A percentile compares a stretch with the other conserved stretches of the same genome.
phyloP scores from a whole-genome alignment of 2,888 invertebrate species.

The Merodon equestris region DNA sequence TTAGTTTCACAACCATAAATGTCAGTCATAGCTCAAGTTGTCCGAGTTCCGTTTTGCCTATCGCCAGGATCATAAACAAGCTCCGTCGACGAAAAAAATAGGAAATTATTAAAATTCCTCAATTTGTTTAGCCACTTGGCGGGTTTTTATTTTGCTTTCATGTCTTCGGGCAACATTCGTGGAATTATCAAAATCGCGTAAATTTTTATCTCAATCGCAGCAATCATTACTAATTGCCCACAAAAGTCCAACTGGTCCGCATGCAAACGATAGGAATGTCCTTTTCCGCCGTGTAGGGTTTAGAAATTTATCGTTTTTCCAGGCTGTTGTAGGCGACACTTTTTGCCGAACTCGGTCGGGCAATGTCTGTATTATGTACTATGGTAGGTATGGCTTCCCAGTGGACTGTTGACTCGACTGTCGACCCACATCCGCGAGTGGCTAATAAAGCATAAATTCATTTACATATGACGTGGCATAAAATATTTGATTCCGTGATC shows the following conservation, averaged over 20 bases:
- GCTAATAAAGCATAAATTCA: constrained; percentile 43
- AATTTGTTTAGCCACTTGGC: constrained; percentile 32
- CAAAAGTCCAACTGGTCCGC: constrained; percentile 20
- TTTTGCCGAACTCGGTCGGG: constrained; percentile 23
- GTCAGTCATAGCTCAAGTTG: too few relatives aligned
- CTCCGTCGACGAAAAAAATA: neutral
- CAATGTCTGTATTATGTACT: constrained; percentile 48
- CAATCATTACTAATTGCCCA: constrained; percentile 55
- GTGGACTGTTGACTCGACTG: neutral
- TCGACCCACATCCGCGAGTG: constrained; percentile 45
- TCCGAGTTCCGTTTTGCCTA: too few relatives aligned
- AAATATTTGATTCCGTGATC: constrained; percentile 61
- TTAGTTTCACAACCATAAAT: too few relatives aligned
- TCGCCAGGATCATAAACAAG: neutral
- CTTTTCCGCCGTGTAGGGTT: constrained; percentile 4
- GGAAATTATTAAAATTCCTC: constrained; percentile 27
- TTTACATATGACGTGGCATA: constrained; percentile 55
- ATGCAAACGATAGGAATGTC: constrained; percentile 40
- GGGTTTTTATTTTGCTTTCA: constrained; percentile 28
- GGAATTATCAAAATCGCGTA: constrained; percentile 45
- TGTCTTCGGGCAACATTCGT: constrained; percentile 16
- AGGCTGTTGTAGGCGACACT: constrained; percentile 30
- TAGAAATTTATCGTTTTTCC: constrained; percentile 45
- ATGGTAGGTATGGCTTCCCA: too few relatives aligned
- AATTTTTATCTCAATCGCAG: constrained; percentile 49